These are phyloP conservation scores for Proctacanthus coquilletti DNA, from an alignment of 1,140 invertebrate species.

Conservation along the genomic window DNA sequence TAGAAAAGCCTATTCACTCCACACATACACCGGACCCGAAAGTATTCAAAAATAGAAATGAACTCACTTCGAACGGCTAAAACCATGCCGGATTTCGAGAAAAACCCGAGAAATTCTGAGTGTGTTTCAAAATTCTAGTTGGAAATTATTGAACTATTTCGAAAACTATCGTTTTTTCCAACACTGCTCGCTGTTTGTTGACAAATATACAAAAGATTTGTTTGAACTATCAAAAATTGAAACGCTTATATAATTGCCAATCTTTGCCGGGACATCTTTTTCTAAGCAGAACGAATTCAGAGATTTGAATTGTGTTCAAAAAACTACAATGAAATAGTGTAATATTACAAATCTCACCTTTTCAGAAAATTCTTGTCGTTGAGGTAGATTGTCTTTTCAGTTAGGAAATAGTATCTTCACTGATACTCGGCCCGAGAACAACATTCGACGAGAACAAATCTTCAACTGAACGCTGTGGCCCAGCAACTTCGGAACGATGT, in stretches of 20 bases:
- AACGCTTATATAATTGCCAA: slow-evolving; percentile 10
- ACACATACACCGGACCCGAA: not conserved
- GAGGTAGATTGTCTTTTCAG: not conserved
- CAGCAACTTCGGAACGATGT: too few relatives aligned
- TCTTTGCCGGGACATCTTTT: not conserved
- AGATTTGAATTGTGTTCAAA: not conserved
- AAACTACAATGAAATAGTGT: not conserved
- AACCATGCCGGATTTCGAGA: not conserved
- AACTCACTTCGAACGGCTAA: slow-evolving; percentile 26
- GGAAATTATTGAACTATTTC: slow-evolving; percentile 3
- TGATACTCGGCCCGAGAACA: slow-evolving; percentile 24
- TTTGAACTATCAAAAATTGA: slow-evolving; percentile 15
- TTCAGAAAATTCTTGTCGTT: not conserved
- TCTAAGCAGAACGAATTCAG: not conserved
- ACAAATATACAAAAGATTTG: slow-evolving; percentile 8
- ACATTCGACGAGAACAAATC: slow-evolving; percentile 32
- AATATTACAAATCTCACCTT: not conserved
- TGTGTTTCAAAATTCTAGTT: slow-evolving; percentile 8
- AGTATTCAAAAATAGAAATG: slow-evolving; percentile 29
- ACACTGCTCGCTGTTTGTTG: slow-evolving; percentile 7
- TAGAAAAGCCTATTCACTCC: not conserved
- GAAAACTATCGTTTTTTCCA: slow-evolving; percentile 9
- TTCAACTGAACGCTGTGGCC: slow-evolving; percentile 32
- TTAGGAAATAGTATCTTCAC: too few relatives aligned
- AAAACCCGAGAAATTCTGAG: slow-evolving; percentile 10